Evolutionary conservation across 2,797 vertebrate species (phyloP), one percentile per base, ranked within the genome.

Genomic region (Brachyrhaphis roseni): DNA sequence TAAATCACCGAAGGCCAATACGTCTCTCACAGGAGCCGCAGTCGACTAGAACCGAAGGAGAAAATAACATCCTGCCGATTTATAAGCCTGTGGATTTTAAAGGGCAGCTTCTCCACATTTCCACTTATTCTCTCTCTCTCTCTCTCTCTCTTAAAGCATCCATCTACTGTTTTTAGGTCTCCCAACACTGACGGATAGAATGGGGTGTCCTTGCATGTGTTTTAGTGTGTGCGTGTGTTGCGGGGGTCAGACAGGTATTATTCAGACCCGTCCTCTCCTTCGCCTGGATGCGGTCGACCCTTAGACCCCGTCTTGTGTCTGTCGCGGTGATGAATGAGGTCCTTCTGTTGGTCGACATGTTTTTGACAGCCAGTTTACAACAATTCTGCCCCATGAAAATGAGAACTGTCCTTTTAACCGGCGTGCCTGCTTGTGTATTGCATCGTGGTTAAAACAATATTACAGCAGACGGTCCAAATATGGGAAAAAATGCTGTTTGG

Each of bases 271-370:
- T 78, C 76, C 5, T 55, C 70, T 76, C 46, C 26, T 53, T 77
- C 4, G 39, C 23, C 41, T 74, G 66, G 5, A 70, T 45, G 39
- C 5, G 12, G 23, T 46, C 13, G 79, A 87, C 84, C 84, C 85
- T 26, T 57, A 82, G 88, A 90, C 82, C 80, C 73, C 2, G 82
- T 28, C 68, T 71, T 71, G 66, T 70, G 41, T 75, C 84, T 8
- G 80, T 89, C 84, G 78, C 59, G 16, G 3, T 88, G 87, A 92
- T 82, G 72, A 89, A 92, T 87, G 76, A 89, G 84, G 80, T 41
- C 64, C 64, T 68, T 74, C 34, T 7, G 66, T 66, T 74, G 46
- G 49, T 88, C 80, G 23, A 43, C 2, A 0, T 66, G 75, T 72
- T 71, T 85, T 72, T 86, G 85, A 89, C 87, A 87, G 45, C 74